phyloP scores from a whole-genome alignment of 2,888 invertebrate genomes.

The Trachelus iudaicus region DNA sequence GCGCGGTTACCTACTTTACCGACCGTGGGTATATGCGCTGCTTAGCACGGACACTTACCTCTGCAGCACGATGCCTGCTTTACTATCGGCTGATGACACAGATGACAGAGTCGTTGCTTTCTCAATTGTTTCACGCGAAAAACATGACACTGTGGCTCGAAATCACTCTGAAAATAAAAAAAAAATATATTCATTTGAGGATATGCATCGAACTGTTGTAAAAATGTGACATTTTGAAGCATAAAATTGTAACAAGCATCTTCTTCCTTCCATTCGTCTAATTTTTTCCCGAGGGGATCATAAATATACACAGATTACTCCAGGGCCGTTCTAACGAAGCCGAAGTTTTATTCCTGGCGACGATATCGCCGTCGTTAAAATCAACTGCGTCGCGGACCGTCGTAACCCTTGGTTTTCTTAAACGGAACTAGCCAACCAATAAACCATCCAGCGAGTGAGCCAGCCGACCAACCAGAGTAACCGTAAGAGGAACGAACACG shows the following conservation, averaged over 20 bases:
- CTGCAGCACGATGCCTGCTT: constrained; percentile 81
- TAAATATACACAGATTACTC: not conserved
- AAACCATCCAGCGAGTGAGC: not conserved
- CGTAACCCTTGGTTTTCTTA: not conserved
- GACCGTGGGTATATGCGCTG: not conserved
- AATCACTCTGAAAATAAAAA: constrained; percentile 74
- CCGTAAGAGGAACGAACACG: constrained; percentile 6
- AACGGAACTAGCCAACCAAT: not conserved
- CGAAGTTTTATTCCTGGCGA: not conserved
- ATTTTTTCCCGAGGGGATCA: not conserved
- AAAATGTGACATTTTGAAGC: not conserved
- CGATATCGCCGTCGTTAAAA: not conserved
- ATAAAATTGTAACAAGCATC: not conserved
- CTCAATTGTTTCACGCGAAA: constrained; percentile 81
- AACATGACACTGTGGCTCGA: constrained; percentile 76
- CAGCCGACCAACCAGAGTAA: not conserved
- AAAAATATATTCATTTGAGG: not conserved
- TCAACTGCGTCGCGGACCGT: not conserved
- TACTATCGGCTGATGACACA: constrained; percentile 82
- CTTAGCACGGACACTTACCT: constrained; percentile 68
- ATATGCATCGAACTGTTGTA: not conserved
- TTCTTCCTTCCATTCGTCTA: not conserved
- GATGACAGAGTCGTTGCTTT: constrained; percentile 80
- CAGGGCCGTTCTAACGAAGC: not conserved
- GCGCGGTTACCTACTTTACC: not conserved